These are phyloP conservation scores for Drosophila bunnanda DNA, from an alignment of 2,888 invertebrate genomes.

Conservation along the genomic window DNA sequence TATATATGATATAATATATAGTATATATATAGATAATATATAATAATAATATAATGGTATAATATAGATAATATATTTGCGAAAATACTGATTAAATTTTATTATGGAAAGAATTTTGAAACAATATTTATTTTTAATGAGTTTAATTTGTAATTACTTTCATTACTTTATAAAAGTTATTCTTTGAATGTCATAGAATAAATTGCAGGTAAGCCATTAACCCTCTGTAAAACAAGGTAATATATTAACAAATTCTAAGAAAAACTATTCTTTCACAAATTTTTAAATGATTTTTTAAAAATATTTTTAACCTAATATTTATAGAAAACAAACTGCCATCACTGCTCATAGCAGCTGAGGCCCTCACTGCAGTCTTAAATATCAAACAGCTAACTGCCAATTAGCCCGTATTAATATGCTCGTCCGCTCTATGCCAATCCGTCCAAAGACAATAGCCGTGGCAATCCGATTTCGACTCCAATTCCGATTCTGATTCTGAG, in stretches of 20 bases:
- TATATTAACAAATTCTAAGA: neutral
- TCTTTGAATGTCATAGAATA: neutral
- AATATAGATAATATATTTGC: too few relatives aligned
- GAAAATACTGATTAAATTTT: too few relatives aligned
- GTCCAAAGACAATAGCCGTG: slow-evolving; percentile 17
- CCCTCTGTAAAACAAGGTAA: neutral
- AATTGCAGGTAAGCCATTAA: neutral
- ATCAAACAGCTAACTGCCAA: slow-evolving; percentile 66
- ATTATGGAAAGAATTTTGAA: too few relatives aligned
- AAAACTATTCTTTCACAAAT: too few relatives aligned
- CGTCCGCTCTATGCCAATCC: slow-evolving; percentile 27
- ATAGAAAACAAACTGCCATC: neutral
- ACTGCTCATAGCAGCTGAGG: neutral
- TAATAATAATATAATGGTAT: too few relatives aligned
- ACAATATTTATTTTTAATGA: too few relatives aligned
- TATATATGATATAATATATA: too few relatives aligned
- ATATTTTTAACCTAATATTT: neutral
- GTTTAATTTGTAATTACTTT: too few relatives aligned
- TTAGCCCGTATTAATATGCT: slow-evolving; percentile 73
- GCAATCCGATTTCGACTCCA: slow-evolving; percentile 1
- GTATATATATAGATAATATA: too few relatives aligned
- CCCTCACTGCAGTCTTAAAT: slow-evolving; percentile 56
- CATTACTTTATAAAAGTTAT: too few relatives aligned
- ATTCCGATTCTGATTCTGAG: slow-evolving; percentile 7
- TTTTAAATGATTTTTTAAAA: neutral